A percentile compares a stretch with the other conserved stretches of the same genome.
Evolutionary conservation across 1,140 invertebrate genomes (phyloP).

Genomic region (Anastrepha ludens): DNA sequence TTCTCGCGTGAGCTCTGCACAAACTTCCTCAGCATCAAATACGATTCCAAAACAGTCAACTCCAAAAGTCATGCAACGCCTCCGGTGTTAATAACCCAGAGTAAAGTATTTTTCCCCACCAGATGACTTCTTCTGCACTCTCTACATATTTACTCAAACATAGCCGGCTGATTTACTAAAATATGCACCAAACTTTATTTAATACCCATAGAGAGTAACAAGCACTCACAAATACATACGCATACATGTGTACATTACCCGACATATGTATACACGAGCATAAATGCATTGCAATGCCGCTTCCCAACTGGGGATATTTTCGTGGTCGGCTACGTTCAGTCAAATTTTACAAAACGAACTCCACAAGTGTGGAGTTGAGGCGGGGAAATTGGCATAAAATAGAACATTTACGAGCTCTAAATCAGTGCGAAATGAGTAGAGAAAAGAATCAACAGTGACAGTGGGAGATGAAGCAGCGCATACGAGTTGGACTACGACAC

Average conservation of each 20-base stretch:
- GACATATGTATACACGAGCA: too few relatives aligned
- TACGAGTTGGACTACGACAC: background rate
- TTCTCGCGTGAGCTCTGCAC: background rate
- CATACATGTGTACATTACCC: too few relatives aligned
- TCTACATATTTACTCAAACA: too few relatives aligned
- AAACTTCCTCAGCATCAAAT: background rate
- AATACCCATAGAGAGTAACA: background rate
- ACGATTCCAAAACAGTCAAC: background rate
- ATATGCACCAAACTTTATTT: background rate
- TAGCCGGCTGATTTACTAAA: background rate
- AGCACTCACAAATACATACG: background rate
- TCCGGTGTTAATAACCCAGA: constrained; percentile 17
- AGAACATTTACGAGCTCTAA: background rate
- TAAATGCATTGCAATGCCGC: background rate
- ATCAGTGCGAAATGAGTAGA: background rate
- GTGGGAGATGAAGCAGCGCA: background rate
- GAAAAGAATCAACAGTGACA: background rate
- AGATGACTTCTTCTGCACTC: too few relatives aligned
- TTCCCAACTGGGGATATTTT: background rate
- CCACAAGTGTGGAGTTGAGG: background rate
- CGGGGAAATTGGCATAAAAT: background rate
- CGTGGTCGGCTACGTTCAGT: background rate
- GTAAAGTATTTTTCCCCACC: background rate
- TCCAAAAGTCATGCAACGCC: background rate
- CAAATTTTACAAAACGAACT: background rate